Percentiles rank a stretch among this genome's conserved stretches.
Evolutionary conservation across 2,888 invertebrate species (phyloP).

Genomic region (Epinotia bilunana): DNA sequence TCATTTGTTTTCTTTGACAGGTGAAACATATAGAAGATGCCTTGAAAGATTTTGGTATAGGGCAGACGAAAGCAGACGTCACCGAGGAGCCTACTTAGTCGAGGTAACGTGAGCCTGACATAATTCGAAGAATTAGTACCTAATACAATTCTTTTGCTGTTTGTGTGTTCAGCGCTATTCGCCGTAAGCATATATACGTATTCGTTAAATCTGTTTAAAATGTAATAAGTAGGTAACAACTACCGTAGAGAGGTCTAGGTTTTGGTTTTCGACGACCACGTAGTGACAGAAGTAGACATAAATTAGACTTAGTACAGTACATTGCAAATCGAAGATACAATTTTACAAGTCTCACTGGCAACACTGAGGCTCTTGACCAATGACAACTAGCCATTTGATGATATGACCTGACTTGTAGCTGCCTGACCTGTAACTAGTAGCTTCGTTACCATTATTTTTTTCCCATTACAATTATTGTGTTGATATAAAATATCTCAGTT

Average conservation of each 20-base stretch:
- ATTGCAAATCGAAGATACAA: no score
- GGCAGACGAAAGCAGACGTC: slow-evolving; percentile 70
- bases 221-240: not conserved
- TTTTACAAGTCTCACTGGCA: no score
- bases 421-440: no score
- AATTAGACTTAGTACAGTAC: not conserved
- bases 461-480: no score
- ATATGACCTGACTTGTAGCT: no score
- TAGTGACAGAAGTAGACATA: not conserved
- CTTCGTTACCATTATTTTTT: no score
- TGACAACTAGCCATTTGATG: no score
- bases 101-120: slow-evolving; percentile 25
- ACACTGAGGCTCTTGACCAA: no score
- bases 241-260: not conserved
- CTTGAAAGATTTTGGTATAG: slow-evolving; percentile 85
- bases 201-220: not conserved
- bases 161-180: not conserved
- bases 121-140: not conserved
- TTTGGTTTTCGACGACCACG: no score
- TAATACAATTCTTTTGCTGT: slow-evolving; percentile 10
- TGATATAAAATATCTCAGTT: no score
- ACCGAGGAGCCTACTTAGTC: slow-evolving; percentile 73
- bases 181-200: not conserved
- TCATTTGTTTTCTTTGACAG: slow-evolving; percentile 57
- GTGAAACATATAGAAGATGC: slow-evolving; percentile 88